Evolutionary conservation across 2,113 vertebrate species (phyloP).

Genomic region (Campylomormyrus numenius): DNA sequence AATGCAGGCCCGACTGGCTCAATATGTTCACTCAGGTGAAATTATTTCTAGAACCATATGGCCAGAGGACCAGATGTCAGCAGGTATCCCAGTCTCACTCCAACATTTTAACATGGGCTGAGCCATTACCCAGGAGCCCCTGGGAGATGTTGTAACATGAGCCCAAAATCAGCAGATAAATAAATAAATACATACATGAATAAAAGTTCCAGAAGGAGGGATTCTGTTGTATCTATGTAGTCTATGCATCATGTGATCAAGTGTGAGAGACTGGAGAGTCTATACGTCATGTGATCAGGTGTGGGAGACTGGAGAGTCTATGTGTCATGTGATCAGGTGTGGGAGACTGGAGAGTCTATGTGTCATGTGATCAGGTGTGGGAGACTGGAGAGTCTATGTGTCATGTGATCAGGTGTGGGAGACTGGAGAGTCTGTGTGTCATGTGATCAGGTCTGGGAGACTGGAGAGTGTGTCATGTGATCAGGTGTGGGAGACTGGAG

Average conservation of each 20-base stretch:
- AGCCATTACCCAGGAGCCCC: conserved; percentile 13
- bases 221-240: not conserved
- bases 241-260: not conserved
- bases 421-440: not conserved
- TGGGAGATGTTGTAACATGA: not conserved
- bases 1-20: not conserved
- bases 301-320: not conserved
- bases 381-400: not conserved
- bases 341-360: not conserved
- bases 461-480: not conserved
- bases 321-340: not conserved
- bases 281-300: accelerated
- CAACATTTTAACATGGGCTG: not conserved
- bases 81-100: not conserved
- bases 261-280: not conserved
- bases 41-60: conserved; percentile 14
- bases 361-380: not conserved
- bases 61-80: not conserved
- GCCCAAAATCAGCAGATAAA: not conserved
- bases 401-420: not conserved
- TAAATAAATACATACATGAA: not conserved
- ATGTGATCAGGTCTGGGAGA: not conserved
- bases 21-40: conserved; percentile 16
- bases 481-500: not conserved
- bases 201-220: not conserved